Percentiles rank a stretch among this genome's conserved stretches.
phyloP scores from a whole-genome alignment of 2,113 vertebrate genomes.

The Egretta garzetta region DNA sequence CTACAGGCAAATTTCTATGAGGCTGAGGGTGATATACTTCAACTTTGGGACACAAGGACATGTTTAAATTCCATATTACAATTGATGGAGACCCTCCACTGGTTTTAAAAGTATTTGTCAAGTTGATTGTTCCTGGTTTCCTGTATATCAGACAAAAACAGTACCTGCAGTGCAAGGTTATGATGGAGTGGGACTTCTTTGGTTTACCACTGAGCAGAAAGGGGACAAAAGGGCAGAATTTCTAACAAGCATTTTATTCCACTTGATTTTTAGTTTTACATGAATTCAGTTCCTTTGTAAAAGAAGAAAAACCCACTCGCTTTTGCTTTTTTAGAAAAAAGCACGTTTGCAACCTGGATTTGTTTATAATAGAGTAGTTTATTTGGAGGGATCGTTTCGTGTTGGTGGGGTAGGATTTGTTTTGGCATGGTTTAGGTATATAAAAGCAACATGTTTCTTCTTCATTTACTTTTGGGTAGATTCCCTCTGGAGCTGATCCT shows the following conservation, averaged over 20 bases:
- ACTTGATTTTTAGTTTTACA: background rate
- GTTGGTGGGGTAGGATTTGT: background rate
- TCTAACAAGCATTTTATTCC: background rate
- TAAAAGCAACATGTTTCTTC: background rate
- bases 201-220: background rate
- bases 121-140: background rate
- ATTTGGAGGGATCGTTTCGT: background rate
- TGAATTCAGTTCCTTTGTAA: background rate
- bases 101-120: background rate
- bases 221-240: background rate
- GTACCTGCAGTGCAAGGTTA: background rate
- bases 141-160: background rate
- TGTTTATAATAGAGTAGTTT: background rate
- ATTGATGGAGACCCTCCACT: background rate
- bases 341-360: accelerated
- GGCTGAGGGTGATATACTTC: conserved; percentile 56
- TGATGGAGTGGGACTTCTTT: background rate
- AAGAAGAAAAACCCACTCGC: accelerated
- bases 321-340: background rate
- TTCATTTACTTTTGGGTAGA: background rate
- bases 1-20: conserved; percentile 58
- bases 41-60: conserved; percentile 62
- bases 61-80: conserved; percentile 5
- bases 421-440: background rate
- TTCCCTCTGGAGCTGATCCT: background rate